These are phyloP conservation scores for Plusia festucae DNA, from an alignment of 2,888 invertebrate species.

Conservation along the genomic window DNA sequence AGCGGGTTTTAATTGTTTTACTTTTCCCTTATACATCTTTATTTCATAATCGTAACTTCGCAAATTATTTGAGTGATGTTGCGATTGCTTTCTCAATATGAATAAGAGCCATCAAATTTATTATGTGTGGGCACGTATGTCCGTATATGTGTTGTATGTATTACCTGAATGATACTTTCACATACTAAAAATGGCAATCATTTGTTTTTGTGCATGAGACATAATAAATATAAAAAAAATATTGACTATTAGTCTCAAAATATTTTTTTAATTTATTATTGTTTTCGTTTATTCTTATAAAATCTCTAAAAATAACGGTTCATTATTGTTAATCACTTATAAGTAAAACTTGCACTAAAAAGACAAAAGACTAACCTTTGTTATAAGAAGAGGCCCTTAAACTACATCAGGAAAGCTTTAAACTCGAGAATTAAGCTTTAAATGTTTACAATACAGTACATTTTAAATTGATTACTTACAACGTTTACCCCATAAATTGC, in stretches of 20 bases:
- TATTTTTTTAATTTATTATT: too few species aligned
- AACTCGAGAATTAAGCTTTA: neutral
- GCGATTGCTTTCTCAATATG: slow-evolving; percentile 32
- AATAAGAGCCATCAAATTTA: slow-evolving; percentile 18
- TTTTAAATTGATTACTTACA: neutral
- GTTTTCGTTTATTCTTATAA: too few species aligned
- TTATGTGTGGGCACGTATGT: slow-evolving; percentile 32
- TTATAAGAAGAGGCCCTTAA: neutral
- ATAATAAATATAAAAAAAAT: too few species aligned
- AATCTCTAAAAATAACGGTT: too few species aligned
- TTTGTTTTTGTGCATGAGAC: slow-evolving; percentile 22
- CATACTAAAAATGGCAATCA: slow-evolving; percentile 27
- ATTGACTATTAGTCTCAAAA: too few species aligned
- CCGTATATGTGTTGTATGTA: slow-evolving; percentile 8
- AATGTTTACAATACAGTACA: neutral
- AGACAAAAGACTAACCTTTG: neutral
- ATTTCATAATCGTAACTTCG: neutral
- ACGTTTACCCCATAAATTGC: neutral
- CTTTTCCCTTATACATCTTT: neutral
- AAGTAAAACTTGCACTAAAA: too few species aligned
- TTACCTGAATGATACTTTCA: slow-evolving; percentile 33
- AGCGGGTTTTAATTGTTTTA: neutral
- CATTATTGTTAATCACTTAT: neutral
- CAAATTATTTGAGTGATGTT: neutral
- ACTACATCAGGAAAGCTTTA: neutral